Percentiles rank a stretch among this genome's conserved stretches.
Conservation (phyloP, 2,888 invertebrate species). For the Phlogophora meticulosa region DNA sequence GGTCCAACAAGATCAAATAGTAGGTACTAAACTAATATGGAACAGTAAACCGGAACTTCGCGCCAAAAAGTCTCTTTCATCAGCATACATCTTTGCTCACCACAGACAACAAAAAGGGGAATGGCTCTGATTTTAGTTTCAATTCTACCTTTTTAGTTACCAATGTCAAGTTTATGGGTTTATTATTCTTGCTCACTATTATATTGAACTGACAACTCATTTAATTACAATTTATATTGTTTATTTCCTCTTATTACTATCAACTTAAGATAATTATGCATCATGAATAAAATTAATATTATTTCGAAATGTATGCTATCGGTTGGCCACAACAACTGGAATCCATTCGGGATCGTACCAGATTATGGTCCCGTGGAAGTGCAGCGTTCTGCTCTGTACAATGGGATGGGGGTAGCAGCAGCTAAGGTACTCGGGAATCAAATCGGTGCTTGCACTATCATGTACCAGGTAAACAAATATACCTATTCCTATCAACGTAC, state of each 20-base stretch:
- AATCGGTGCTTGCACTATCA: conserved; percentile 82
- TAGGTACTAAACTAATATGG: no score
- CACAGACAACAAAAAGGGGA: no score
- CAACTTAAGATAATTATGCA: not conserved
- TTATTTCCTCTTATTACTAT: not conserved
- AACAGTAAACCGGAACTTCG: no score
- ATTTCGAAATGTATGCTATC: conserved; percentile 63
- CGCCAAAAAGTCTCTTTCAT: no score
- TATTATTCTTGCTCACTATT: conserved; percentile 1
- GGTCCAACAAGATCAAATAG: no score
- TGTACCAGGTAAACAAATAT: conserved; percentile 80
- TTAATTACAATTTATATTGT: not conserved
- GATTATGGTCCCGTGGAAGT: conserved; percentile 81
- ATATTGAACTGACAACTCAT: conserved; percentile 17
- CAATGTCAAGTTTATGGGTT: not conserved
- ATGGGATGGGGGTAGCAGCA: conserved; percentile 79
- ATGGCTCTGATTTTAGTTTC: no score
- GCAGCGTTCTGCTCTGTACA: conserved; percentile 75
- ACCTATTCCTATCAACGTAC: not conserved
- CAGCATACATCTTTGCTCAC: no score
- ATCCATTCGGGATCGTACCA: conserved; percentile 66
- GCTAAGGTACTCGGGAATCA: conserved; percentile 74
- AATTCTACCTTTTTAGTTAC: conserved; percentile 1
- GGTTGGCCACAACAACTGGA: conserved; percentile 25
- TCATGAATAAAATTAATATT: conserved; percentile 47